These are phyloP conservation scores for Saturnia japonica DNA, from an alignment of 2,888 invertebrate genomes.

Conservation along the genomic window DNA sequence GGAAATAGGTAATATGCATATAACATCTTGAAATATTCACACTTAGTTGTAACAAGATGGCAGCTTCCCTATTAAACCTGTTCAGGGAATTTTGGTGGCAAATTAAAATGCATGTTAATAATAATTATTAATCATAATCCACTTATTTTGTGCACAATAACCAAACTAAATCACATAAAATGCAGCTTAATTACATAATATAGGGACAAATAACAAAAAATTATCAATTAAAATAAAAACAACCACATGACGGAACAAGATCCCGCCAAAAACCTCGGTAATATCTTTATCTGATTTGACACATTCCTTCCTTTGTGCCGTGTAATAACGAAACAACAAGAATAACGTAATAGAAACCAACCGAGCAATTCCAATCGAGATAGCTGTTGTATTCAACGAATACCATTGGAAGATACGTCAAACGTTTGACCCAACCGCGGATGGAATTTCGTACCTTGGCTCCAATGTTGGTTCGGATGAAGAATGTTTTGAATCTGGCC, in stretches of 20 bases:
- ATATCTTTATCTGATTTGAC: not conserved
- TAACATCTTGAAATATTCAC: too few species aligned
- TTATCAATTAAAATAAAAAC: too few species aligned
- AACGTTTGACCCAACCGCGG: conserved; percentile 45
- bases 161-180: too few species aligned
- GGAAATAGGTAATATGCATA: too few species aligned
- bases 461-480: conserved; percentile 32
- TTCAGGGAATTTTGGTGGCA: too few species aligned
- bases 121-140: too few species aligned
- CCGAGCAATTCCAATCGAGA: conserved; percentile 38
- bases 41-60: too few species aligned
- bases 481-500: conserved; percentile 13
- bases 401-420: conserved; percentile 42
- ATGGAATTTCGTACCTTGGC: conserved; percentile 28
- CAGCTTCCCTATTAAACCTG: too few species aligned
- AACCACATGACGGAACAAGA: not conserved
- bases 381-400: conserved; percentile 47
- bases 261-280: not conserved
- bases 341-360: conserved; percentile 22
- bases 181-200: too few species aligned
- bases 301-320: not conserved
- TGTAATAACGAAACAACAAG: not conserved
- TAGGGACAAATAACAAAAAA: too few species aligned
- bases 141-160: too few species aligned
- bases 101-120: too few species aligned